phyloP scores from a whole-genome alignment of 64 coral and sea anemone genomes.

The Orbicella faveolata region DNA sequence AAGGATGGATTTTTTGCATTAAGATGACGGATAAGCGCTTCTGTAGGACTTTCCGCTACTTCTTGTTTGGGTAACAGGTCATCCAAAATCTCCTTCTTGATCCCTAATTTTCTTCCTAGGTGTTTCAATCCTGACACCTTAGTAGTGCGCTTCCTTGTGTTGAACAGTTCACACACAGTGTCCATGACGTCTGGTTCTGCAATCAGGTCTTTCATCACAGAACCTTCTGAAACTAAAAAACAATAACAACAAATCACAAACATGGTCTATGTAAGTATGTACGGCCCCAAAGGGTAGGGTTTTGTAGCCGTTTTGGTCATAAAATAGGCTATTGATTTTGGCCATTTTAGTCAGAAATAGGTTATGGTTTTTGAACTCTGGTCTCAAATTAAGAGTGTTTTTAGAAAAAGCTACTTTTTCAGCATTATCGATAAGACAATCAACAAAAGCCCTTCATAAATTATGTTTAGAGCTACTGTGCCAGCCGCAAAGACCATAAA shows the following conservation, averaged over 20 bases:
- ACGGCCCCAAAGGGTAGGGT: too few species aligned
- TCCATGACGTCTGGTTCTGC: conserved; percentile 11
- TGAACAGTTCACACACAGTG: background rate
- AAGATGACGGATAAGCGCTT: conserved; percentile 8
- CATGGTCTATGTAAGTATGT: too few species aligned
- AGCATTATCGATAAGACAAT: too few species aligned
- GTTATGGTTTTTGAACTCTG: too few species aligned
- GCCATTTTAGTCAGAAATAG: too few species aligned
- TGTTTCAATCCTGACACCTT: background rate
- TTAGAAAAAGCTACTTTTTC: too few species aligned
- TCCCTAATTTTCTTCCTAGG: background rate
- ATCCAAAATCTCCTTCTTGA: background rate
- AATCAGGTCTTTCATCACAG: conserved; percentile 1
- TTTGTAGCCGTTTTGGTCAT: too few species aligned
- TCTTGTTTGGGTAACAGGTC: conserved; percentile 6
- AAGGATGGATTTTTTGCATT: background rate
- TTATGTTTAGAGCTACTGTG: too few species aligned
- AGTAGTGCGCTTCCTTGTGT: background rate
- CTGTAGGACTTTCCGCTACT: background rate
- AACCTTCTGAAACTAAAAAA: background rate
- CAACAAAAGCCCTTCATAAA: too few species aligned
- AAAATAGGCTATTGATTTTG: too few species aligned
- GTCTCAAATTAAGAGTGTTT: too few species aligned
- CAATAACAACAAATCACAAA: background rate
- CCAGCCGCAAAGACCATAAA: too few species aligned